phyloP scores from a whole-genome alignment of 2,113 vertebrate species.

The Scophthalmus maximus region DNA sequence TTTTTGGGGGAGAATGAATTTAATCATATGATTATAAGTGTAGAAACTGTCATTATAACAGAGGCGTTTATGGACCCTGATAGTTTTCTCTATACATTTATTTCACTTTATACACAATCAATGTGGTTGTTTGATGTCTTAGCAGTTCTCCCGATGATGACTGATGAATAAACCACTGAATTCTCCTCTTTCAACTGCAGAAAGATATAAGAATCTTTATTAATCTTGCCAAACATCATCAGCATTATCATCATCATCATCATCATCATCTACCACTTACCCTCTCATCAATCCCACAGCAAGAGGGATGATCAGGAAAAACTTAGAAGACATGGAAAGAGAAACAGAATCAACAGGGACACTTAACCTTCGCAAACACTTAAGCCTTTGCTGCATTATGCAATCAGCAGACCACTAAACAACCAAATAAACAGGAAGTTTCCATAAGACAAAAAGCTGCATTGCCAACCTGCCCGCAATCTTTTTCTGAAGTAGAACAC shows the following conservation, averaged over 20 bases:
- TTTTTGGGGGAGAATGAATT: too few species aligned
- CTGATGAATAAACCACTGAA: slow-evolving; percentile 54
- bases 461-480: slow-evolving; percentile 6
- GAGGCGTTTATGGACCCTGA: too few species aligned
- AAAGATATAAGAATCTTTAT: not conserved
- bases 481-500: slow-evolving; percentile 23
- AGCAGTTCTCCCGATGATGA: slow-evolving; percentile 33
- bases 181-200: slow-evolving; percentile 27
- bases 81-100: too few species aligned
- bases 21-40: too few species aligned
- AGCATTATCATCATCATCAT: too few species aligned
- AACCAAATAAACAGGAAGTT: slow-evolving; percentile 6
- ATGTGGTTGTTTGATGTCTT: not conserved
- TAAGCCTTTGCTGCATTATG: not conserved
- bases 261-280: not conserved
- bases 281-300: not conserved
- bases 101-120: slow-evolving; percentile 68
- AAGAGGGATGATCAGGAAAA: not conserved
- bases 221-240: not conserved
- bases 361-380: not conserved
- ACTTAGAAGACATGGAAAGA: slow-evolving; percentile 27
- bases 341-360: not conserved
- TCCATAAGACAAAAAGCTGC: not conserved
- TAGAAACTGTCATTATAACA: too few species aligned
- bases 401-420: not conserved